Evolutionary conservation across 2,113 vertebrate genomes (phyloP), one percentile per base, ranked within the genome.

Genomic region (Pelecanus crispus): DNA sequence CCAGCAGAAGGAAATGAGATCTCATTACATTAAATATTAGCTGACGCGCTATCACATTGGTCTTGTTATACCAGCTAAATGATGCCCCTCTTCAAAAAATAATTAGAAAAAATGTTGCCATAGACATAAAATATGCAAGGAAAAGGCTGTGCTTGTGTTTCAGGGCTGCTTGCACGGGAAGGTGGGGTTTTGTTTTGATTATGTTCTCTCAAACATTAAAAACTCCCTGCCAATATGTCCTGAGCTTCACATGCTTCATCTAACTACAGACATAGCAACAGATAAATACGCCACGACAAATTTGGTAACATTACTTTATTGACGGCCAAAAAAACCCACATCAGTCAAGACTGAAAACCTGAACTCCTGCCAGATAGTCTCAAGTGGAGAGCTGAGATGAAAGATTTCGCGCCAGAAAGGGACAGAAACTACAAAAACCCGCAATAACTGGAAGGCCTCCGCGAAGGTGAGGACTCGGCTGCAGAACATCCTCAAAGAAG

Each of bases 221-320:
- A 94, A 83, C 84, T 87, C 79, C 52, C 73, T 96, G 94, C 89
- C 96, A 97, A 75, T 83, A 85, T 6, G 17, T 92, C 90, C 91
- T 61, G 74, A 94, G 88, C 36, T 95, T 93, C 90, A 50, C 62
- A 91, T 62, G 90, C 81, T 92, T 92, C 85, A 38, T 94, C 87
- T 90, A 88, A 62, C 88, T 93, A 89, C 92, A 97, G 93, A 95
- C 91, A 81, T 87, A 95, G 93, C 91, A 97, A 95, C 95, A 96
- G 95, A 97, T 94, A 97, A 96, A 95, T 96, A 91, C 5, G 9
- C 55, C n/a, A 67, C 1, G 26, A 85, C 77, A 92, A 86, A 97
- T 96, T 95, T 97, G 92, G 94, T 95, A 94, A 95, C 86, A 78
- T 44, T 94, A 71, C 50, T 93, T 94, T 96, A 93, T 83, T 95